A percentile compares a stretch with the other conserved stretches of the same genome.
phyloP scores from a whole-genome alignment of 2,113 vertebrate species.

The Trogon surrucura region DNA sequence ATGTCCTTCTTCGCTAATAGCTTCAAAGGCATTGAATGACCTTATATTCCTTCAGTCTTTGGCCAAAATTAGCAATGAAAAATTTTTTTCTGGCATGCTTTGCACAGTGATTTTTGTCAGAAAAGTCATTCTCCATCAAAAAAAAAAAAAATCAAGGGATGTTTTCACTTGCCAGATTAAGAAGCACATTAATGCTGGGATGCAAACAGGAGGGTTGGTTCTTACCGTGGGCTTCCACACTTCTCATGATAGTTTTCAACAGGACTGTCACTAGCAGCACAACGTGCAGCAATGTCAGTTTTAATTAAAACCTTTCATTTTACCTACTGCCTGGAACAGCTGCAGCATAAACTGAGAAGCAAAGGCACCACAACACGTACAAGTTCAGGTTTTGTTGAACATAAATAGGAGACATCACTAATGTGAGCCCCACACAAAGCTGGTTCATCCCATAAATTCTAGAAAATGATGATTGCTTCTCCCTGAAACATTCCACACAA shows the following conservation, averaged over 20 bases:
- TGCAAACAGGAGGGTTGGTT: background rate
- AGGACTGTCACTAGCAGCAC: constrained; percentile 62
- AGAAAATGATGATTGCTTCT: background rate
- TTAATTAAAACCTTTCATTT: constrained; percentile 71
- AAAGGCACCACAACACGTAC: background rate
- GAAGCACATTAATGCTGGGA: background rate
- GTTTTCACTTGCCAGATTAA: background rate
- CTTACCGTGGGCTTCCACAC: background rate
- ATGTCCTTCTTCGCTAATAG: background rate
- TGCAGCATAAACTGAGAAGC: constrained; percentile 29
- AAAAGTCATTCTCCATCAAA: background rate
- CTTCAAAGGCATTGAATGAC: background rate
- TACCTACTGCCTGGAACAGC: constrained; percentile 48
- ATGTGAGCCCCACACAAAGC: background rate
- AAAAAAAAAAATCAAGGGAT: background rate
- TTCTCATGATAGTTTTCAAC: background rate
- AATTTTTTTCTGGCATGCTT: background rate
- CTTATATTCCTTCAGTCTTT: background rate
- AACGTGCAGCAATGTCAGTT: constrained; percentile 64
- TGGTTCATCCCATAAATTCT: background rate
- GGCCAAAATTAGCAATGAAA: background rate
- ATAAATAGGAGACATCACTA: background rate
- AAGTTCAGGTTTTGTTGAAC: background rate
- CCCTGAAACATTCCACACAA: background rate
- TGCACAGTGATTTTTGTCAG: background rate